phyloP scores from a whole-genome alignment of 2,888 invertebrate genomes.

The Netelia melanura region DNA sequence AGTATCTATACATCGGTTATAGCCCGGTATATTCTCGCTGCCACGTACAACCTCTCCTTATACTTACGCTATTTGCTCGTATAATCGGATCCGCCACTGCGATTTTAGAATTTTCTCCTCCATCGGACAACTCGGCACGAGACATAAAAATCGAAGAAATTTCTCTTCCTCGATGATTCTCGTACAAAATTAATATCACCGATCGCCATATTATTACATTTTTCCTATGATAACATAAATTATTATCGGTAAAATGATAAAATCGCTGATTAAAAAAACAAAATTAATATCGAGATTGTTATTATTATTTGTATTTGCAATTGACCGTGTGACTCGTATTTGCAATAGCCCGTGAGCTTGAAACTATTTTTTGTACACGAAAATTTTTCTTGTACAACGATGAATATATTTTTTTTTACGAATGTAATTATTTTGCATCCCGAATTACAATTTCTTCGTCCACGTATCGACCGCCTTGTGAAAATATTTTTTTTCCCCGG shows the following conservation, averaged over 20 bases:
- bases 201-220: background rate
- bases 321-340: too few relatives aligned
- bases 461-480: background rate
- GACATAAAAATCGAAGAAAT: too few relatives aligned
- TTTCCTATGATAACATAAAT: background rate
- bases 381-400: too few relatives aligned
- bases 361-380: too few relatives aligned
- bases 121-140: conserved; percentile 13
- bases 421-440: background rate
- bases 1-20: conserved; percentile 44
- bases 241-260: background rate
- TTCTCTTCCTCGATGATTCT: background rate
- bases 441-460: background rate
- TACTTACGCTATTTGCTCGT: conserved; percentile 51
- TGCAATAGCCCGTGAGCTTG: too few relatives aligned
- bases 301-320: too few relatives aligned
- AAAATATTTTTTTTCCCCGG: conserved; percentile 1
- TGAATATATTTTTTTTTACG: background rate
- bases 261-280: too few relatives aligned
- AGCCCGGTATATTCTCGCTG: conserved; percentile 29
- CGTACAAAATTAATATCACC: conserved; percentile 4
- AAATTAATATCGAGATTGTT: too few relatives aligned
- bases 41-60: conserved; percentile 16
- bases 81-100: conserved; percentile 51
- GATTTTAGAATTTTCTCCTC: conserved; percentile 31